Base-by-base conservation (phyloP, 1,140 invertebrate genomes). In the Popillia japonica region DNA sequence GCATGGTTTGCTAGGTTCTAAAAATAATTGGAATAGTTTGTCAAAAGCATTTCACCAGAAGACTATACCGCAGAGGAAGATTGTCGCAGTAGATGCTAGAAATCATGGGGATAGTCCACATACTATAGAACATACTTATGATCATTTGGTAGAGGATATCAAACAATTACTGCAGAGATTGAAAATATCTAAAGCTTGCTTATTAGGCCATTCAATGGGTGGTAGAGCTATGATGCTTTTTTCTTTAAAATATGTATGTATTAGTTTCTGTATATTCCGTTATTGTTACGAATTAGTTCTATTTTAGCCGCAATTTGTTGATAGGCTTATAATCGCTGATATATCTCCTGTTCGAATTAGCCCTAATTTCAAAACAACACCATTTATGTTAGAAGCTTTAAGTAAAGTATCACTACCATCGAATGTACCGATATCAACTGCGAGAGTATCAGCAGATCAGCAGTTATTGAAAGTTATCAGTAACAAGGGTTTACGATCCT, bases 61-160 rank as follows among this genome's bases (percentile, higher is more conserved):
- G 80, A 92, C 91, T 9, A 88, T 90, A 61, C 86, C 86, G 0
- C 74, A 82, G 20, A 88, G 92, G 82, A 83, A 94, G 90, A 91
- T 98, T 0, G 91, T 96, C 48, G 88, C 92, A 0, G 88, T 97
- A 22, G 96, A 98, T 89, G 92, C 94, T 2, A 90, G 96, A 84
- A 98, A 98, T 87, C 97, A 98, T 87, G 97, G 97, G 0, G 94
- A 96, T 55, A 97, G 96, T 84, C 94, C 94, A 0, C 96, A 97
- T 83, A 87, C 91, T 0, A 80, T 86, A 8, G 88, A 92, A 0
- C 93, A 96, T 86, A 90, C 89, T 42, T 98, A 97, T 85, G 81
- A 86, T 6, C 87, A 91, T 11, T 91, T 98, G 90, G 90, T 92
- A 3, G 88, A 90, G 79, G 97, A 98, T 88, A 83, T 98, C 55